Evolutionary conservation across 2,113 vertebrate genomes (phyloP), one percentile per base, ranked within the genome.

Genomic region (Equus quagga): DNA sequence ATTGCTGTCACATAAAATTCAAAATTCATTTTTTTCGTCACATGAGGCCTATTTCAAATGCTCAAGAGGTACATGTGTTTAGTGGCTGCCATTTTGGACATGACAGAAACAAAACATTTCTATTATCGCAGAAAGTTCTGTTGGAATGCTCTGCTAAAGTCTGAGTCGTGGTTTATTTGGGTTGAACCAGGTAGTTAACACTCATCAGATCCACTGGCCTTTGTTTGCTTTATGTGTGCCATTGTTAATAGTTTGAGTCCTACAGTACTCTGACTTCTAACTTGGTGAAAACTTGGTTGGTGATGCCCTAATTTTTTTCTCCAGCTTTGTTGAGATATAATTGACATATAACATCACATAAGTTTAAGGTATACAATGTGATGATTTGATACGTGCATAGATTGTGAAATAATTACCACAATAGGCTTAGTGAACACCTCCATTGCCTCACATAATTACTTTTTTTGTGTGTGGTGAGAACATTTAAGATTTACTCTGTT

Each of bases 231-330:
- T 90, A 81, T 90, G 12, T n/a, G 3, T 62, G 8, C 41, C 36
- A 2, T 24, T 83, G 14, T 85, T 44, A 79, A 18, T 33, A 82
- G 41, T 82, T 23, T 90, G 90, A 76, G 21, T 51, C 44, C 41
- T 97, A 0, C 49, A 28, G 36, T 67, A 56, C 73, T 96, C 58
- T 62, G n/a, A 78, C 73, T 97, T 97, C 33, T 58, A 93, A 64
- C 17, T 58, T 58, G 46, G n/a, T 97, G 70, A 69, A 89, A 95
- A n/a, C 81, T 97, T 96, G 96, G 65, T 92, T 94, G 54, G 31
- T 0, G 0, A 79, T 67, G 93, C n/a, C 65, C 67, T 87, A 96
- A 97, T 94, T 98, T 41, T 49, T 54, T 14, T 36, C 9, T 19
- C 21, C 36, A 60, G 28, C 17, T 94, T 69, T 49, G 60, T 28